phyloP scores from a whole-genome alignment of 2,888 invertebrate genomes.

The Petrophora chlorosata region DNA sequence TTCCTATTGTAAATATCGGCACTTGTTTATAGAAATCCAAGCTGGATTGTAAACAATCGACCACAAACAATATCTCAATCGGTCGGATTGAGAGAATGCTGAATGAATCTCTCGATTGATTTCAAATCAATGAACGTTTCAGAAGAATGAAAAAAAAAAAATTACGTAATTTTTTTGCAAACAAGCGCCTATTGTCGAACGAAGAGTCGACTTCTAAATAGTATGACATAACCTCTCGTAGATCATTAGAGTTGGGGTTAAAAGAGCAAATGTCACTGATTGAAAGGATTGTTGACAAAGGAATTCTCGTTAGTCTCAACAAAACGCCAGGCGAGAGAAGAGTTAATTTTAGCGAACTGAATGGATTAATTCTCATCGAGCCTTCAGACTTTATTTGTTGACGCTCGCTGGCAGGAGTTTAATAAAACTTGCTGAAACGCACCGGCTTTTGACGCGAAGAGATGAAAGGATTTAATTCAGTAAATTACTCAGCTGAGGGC shows the following conservation, averaged over 20 bases:
- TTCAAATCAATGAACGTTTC: constrained; percentile 29
- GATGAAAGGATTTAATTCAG: background rate
- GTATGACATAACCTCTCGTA: constrained; percentile 15
- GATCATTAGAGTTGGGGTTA: constrained; percentile 15
- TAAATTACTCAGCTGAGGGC: background rate
- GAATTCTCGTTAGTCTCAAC: constrained; percentile 27
- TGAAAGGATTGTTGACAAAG: constrained; percentile 25
- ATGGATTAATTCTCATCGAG: constrained; percentile 42
- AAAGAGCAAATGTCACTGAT: constrained; percentile 20
- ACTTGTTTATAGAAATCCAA: constrained; percentile 53
- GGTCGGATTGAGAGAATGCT: constrained; percentile 50
- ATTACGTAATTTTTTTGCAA: constrained; percentile 35
- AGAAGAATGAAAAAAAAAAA: too few species aligned
- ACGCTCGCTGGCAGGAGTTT: constrained; percentile 4
- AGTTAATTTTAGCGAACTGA: constrained; percentile 40
- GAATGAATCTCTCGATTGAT: constrained; percentile 38
- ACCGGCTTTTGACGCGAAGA: constrained; percentile 1
- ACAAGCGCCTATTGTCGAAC: constrained; percentile 17
- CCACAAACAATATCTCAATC: constrained; percentile 55
- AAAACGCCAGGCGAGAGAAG: constrained; percentile 24
- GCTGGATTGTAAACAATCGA: constrained; percentile 52
- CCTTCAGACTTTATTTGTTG: constrained; percentile 38
- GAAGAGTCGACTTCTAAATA: constrained; percentile 3
- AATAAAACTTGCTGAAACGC: constrained; percentile 5
- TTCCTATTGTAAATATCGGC: constrained; percentile 56